Evolutionary conservation across 2,888 invertebrate species (phyloP), one percentile per base, ranked within the genome.

Genomic region (Biston betularia): DNA sequence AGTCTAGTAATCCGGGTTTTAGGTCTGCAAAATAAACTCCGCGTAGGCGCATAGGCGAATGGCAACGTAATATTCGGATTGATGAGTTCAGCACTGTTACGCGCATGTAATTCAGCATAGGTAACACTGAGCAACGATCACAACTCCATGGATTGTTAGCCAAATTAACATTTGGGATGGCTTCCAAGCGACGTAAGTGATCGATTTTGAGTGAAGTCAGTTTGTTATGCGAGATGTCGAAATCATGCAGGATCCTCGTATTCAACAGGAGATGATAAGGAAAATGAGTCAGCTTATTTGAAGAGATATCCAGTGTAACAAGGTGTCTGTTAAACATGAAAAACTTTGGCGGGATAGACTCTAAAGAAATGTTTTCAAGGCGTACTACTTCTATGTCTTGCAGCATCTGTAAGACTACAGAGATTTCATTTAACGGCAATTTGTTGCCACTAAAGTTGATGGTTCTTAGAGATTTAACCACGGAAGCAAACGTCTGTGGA

Each of bases 191-290:
- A 50, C 94, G 87, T 53, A 96, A 85, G 42, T 95, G 90, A 44
- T 93, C 85, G 72, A 95, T 95, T 70, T 94, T 94, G 60, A 96
- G 88, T 50, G 95, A 95, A 73, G 95, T 94, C 74, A 97, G 89
- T 80, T 95, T 94, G 88, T 97, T 97, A 75, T 95, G 92, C n/a
- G 97, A 96, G 75, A 97, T 86, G 87, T 97, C 97, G 72, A 97
- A 87, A 76, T 94, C 94, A 83, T 95, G 91, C 55, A 96, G 85
- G 81, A 94, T 93, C 78, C 92, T 93, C 0, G 96, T 94, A 64
- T 95, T 94, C 2, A 91, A 87, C 0, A 96, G 84, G 54, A 95
- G 86, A 75, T 95, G 94, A 42, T 90, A 90, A 10, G 95, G 95
- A 75, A 96, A 91, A 56, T 89, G 92, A 0, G 88, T 90, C 64